phyloP scores from a whole-genome alignment of 1,140 invertebrate species.

The Lasaia peninsularis region DNA sequence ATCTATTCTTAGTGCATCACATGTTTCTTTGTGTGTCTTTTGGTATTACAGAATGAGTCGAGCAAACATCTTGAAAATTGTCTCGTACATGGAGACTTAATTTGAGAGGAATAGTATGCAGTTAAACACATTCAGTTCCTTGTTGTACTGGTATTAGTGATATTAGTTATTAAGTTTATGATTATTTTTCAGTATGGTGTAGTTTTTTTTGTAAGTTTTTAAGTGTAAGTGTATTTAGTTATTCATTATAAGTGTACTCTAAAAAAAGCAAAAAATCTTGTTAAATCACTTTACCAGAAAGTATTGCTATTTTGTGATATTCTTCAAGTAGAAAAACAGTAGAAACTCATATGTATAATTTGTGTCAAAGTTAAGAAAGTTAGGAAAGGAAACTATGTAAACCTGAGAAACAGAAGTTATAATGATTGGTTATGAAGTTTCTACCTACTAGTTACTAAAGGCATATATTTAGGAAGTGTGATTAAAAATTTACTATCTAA shows the following conservation, averaged over 20 bases:
- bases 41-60: too few species aligned
- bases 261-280: not conserved
- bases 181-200: conserved; percentile 24
- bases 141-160: conserved; percentile 59
- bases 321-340: not conserved
- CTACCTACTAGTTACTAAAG: too few species aligned
- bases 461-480: too few species aligned
- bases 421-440: too few species aligned
- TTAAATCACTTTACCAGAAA: conserved; percentile 1
- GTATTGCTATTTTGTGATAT: conserved; percentile 6
- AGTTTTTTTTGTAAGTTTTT: not conserved
- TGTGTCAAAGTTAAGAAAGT: not conserved
- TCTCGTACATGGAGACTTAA: too few species aligned
- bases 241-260: not conserved
- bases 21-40: too few species aligned
- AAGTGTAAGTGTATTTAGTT: conserved; percentile 6
- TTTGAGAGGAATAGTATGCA: conserved; percentile 14
- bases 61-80: too few species aligned
- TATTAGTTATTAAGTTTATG: conserved; percentile 60
- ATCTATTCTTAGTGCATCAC: not conserved
- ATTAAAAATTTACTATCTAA: too few species aligned
- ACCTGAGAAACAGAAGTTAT: too few species aligned
- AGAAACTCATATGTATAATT: not conserved
- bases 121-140: conserved; percentile 55
- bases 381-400: too few species aligned